These are phyloP conservation scores for Isaurus tuberculatus DNA, from an alignment of 92 coral and sea anemone species.

Conservation along the genomic window DNA sequence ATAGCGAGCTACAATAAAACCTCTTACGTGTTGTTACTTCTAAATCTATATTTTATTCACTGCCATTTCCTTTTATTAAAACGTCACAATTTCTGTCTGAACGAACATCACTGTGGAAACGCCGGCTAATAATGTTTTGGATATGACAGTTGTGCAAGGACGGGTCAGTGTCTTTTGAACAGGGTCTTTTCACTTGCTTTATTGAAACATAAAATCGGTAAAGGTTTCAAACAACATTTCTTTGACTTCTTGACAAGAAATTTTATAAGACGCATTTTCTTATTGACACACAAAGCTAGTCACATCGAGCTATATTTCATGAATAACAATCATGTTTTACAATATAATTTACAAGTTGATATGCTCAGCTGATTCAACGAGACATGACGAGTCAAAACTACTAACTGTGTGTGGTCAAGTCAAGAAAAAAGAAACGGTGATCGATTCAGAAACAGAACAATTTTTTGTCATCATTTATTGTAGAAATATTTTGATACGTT, in stretches of 20 bases:
- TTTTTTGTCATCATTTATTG: background rate
- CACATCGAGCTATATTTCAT: conserved; percentile 36
- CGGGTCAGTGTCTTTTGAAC: background rate
- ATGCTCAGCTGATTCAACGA: conserved; percentile 50
- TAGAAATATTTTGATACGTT: conserved; percentile 1
- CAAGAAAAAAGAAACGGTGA: conserved; percentile 1
- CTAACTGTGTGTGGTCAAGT: conserved; percentile 21
- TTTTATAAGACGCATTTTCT: background rate
- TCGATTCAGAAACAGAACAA: background rate
- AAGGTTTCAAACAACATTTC: background rate
- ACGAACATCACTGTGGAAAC: conserved; percentile 47
- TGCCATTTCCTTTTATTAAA: conserved; percentile 17
- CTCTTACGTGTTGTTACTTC: background rate
- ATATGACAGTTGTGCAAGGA: conserved; percentile 20
- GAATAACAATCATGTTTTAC: conserved; percentile 47
- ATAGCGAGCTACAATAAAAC: conserved; percentile 17
- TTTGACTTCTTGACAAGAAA: background rate
- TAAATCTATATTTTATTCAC: background rate
- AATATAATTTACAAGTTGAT: conserved; percentile 51
- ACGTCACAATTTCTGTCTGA: conserved; percentile 53
- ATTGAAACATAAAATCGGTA: background rate
- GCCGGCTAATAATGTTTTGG: conserved; percentile 10
- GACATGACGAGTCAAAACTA: conserved; percentile 48
- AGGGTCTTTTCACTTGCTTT: background rate
- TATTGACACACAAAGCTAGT: conserved; percentile 11